Conservation (phyloP, 2,888 invertebrate genomes). For the Cataglyphis rosenhaueri region DNA sequence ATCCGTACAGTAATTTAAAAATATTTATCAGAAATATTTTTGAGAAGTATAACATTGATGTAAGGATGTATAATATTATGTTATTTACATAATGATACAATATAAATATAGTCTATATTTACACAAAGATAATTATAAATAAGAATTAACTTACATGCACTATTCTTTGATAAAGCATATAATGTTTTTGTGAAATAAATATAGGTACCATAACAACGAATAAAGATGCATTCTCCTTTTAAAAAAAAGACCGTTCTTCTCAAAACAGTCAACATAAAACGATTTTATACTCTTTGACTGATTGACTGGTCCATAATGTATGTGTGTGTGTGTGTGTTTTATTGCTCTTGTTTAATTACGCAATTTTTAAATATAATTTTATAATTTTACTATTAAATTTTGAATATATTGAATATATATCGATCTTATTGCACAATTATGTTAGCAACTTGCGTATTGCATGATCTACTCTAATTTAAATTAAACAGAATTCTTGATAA, state of each 20-base stretch:
- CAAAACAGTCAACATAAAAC: neutral
- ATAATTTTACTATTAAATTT: no score
- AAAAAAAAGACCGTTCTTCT: neutral
- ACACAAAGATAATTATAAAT: neutral
- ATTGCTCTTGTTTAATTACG: no score
- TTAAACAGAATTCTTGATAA: no score
- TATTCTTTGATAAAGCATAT: neutral
- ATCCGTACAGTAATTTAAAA: slow-evolving; percentile 14
- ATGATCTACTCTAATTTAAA: no score
- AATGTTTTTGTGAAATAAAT: neutral
- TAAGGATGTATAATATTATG: neutral
- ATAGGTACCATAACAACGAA: neutral
- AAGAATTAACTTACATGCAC: neutral
- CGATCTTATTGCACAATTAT: no score
- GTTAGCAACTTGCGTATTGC: no score
- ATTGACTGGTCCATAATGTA: no score
- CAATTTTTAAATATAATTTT: no score
- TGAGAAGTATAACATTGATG: neutral
- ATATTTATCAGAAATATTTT: neutral
- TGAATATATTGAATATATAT: no score
- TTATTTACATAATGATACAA: neutral
- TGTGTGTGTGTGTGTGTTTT: no score
- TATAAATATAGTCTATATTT: neutral
- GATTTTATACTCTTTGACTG: no score
- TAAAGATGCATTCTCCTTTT: no score